phyloP scores from a whole-genome alignment of 2,888 invertebrate genomes.

The Entomobrya multifasciata region DNA sequence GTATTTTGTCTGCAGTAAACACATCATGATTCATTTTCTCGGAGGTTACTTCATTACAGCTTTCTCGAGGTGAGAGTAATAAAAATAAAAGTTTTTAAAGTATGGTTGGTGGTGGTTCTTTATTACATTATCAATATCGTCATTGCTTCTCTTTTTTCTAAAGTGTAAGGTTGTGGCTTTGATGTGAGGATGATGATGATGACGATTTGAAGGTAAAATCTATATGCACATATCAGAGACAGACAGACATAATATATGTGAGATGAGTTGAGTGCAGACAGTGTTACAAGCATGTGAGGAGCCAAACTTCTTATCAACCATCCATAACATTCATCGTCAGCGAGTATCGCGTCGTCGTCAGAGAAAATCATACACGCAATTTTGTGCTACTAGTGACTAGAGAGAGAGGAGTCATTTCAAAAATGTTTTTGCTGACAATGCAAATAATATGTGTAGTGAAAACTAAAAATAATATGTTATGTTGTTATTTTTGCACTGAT shows the following conservation, averaged over 20 bases:
- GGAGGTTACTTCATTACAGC: background rate
- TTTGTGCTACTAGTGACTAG: background rate
- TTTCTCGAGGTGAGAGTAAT: conserved; percentile 53
- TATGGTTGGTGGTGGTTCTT: background rate
- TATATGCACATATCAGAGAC: too few species aligned
- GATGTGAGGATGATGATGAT: conserved; percentile 37
- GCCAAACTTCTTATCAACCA: conserved; percentile 72
- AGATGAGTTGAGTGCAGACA: conserved; percentile 41
- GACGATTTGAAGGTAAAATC: conserved; percentile 52
- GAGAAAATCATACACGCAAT: conserved; percentile 11
- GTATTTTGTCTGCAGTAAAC: conserved; percentile 26
- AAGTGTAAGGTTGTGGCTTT: conserved; percentile 48
- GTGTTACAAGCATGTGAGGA: conserved; percentile 56
- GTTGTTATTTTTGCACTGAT: too few species aligned
- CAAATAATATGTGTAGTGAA: conserved; percentile 6
- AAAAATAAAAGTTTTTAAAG: conserved; percentile 49
- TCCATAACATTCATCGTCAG: conserved; percentile 51
- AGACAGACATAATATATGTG: conserved; percentile 14
- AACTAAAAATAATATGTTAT: background rate
- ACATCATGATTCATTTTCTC: conserved; percentile 46
- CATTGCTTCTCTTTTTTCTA: conserved; percentile 17
- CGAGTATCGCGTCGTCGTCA: conserved; percentile 1
- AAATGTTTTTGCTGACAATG: conserved; percentile 43
- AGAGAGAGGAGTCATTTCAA: background rate
- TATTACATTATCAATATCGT: background rate